Evolutionary conservation across 2,113 vertebrate species (phyloP), one percentile per base, ranked within the genome.

Genomic region (Eclectus roratus): DNA sequence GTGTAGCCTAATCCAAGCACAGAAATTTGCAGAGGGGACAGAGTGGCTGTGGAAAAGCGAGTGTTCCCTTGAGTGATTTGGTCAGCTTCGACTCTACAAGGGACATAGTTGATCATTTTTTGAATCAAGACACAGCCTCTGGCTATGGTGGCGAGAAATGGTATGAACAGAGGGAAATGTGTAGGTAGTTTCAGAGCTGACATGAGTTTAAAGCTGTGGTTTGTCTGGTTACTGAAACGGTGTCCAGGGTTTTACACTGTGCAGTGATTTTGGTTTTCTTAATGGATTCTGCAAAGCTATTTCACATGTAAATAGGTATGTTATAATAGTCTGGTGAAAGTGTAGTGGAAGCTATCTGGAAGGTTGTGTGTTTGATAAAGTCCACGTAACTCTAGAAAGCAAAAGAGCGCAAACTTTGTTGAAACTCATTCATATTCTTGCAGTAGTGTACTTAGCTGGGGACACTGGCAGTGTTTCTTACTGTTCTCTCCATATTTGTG

Each of bases 401-500:
- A 33, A 23, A 27, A 29, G 55, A 60, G n/a, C 21, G 27, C 39
- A 39, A 44, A 47, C 25, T 55, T 66, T 1, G 10, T 28, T 49
- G 41, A 28, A 61, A 46, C 5, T 55, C 4, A 5, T 10, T 91
- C 23, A 33, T 63, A 1, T 56, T 86, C 85, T 91, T 72, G 50
- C 66, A 43, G 31, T 37, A 53, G 10, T n/a, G 11, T 58, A 17
- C 37, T 80, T 72, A 53, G 17, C 29, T 68, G 55, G 23, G 28
- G 24, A 53, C 4, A 2, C 7, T 11, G 56, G 23, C 1, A 0
- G n/a, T 9, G 2, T 70, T 91, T 70, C 39, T 58, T 65, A 33
- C 0, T 88, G 28, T 82, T 35, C 31, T 61, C 17, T 95, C 10
- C 23, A 13, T 0, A 0, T 80, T 65, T 28, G 18, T 35, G 50